Conservation (phyloP, 2,113 vertebrate species). For the Dromas ardeola region DNA sequence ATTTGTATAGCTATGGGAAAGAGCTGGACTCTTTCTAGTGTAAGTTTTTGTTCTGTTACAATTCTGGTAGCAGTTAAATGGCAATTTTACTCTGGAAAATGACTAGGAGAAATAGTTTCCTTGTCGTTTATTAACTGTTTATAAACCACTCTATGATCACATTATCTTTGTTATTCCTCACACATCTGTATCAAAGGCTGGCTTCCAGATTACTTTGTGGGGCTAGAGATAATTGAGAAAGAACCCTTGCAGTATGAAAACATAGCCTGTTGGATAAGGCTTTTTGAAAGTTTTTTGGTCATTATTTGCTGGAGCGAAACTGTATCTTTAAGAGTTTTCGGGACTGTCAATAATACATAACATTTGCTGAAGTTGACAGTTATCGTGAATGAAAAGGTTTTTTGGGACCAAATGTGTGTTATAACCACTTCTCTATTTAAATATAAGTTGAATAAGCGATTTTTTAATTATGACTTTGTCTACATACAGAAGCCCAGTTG, state of each 20-base stretch:
- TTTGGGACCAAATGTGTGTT: background rate
- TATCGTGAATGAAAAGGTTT: background rate
- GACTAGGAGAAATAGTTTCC: background rate
- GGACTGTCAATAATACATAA: background rate
- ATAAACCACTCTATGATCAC: background rate
- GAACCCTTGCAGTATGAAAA: background rate
- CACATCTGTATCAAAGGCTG: background rate
- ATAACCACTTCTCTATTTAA: background rate
- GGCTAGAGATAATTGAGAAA: background rate
- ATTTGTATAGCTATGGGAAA: background rate
- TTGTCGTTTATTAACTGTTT: background rate
- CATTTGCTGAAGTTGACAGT: background rate
- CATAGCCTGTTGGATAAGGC: background rate
- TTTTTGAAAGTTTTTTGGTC: background rate
- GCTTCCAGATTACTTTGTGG: background rate
- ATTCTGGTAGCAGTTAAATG: background rate
- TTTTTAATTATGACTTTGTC: background rate
- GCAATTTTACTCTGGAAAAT: background rate
- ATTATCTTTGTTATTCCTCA: background rate
- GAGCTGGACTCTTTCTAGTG: background rate
- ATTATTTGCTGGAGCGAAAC: background rate
- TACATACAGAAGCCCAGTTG: background rate
- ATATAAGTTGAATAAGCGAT: background rate
- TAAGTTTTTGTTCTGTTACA: background rate
- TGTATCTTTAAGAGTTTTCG: background rate